phyloP scores from a whole-genome alignment of 2,113 vertebrate genomes.

The Cariama cristata region DNA sequence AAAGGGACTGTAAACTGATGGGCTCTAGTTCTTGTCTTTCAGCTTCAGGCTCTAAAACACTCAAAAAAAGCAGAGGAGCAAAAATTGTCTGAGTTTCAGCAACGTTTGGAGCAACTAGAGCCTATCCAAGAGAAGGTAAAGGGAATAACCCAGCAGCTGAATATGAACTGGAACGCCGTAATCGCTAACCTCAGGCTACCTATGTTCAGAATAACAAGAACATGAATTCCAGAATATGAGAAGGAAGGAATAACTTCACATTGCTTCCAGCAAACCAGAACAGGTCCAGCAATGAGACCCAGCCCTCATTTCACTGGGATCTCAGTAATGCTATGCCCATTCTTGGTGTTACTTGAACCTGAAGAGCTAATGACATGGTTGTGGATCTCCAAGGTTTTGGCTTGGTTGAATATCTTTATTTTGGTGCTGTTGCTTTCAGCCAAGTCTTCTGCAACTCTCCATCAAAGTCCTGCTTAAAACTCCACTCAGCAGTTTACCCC shows the following conservation, averaged over 20 bases:
- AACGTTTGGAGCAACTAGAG: conserved; percentile 77
- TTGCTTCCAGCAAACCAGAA: background rate
- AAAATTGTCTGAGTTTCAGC: conserved; percentile 54
- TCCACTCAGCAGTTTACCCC: background rate
- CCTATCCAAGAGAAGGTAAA: conserved; percentile 79
- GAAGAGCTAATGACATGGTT: background rate
- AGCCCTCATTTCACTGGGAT: background rate
- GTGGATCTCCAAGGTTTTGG: background rate
- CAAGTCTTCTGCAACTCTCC: background rate
- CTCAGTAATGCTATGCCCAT: background rate
- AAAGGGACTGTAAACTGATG: background rate
- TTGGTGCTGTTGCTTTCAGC: background rate
- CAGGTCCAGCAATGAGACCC: background rate
- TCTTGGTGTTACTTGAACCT: background rate
- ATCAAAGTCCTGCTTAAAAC: background rate
- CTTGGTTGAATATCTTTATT: background rate
- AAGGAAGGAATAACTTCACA: rapidly evolving
- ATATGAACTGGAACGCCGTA: background rate
- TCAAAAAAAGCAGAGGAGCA: conserved; percentile 76
- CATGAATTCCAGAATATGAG: background rate
- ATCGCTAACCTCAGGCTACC: background rate
- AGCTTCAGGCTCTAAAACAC: conserved; percentile 75
- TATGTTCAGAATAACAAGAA: background rate
- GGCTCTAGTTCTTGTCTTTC: background rate
- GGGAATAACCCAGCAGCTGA: background rate